These are phyloP conservation scores for Lydus trimaculatus DNA, from an alignment of 2,888 invertebrate species.

Conservation along the genomic window DNA sequence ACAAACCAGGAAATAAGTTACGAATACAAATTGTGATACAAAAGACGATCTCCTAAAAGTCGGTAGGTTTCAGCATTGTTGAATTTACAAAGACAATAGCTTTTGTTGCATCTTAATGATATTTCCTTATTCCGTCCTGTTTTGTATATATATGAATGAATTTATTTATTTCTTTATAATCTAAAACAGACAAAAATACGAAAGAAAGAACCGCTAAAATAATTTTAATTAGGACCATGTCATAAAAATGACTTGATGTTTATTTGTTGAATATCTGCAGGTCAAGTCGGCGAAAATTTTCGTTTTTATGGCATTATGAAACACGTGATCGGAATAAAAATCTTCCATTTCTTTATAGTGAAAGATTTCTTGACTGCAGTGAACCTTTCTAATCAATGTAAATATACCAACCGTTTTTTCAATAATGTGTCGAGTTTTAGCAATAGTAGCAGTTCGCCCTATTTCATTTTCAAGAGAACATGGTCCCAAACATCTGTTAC, in stretches of 20 bases:
- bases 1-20: conserved; percentile 33
- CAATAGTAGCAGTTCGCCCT: neutral
- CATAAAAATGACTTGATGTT: neutral
- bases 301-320: conserved; percentile 41
- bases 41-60: conserved; percentile 27
- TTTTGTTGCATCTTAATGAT: conserved; percentile 32
- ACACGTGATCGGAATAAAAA: conserved; percentile 40
- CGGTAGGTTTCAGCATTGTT: conserved; percentile 13
- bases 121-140: conserved; percentile 22
- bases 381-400: conserved; percentile 12
- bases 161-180: neutral
- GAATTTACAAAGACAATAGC: conserved; percentile 22
- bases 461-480: conserved; percentile 23
- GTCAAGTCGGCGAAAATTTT: neutral
- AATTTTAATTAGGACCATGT: conserved; percentile 16
- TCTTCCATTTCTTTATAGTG: conserved; percentile 4
- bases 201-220: neutral
- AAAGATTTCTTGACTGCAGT: conserved; percentile 9
- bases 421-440: conserved; percentile 10
- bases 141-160: neutral
- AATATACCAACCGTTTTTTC: conserved; percentile 4
- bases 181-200: neutral
- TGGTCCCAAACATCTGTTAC: conserved; percentile 50
- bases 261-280: neutral
- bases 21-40: conserved; percentile 37